Evolutionary conservation across 2,888 invertebrate species (phyloP).

Genomic region (Erebia aethiops): DNA sequence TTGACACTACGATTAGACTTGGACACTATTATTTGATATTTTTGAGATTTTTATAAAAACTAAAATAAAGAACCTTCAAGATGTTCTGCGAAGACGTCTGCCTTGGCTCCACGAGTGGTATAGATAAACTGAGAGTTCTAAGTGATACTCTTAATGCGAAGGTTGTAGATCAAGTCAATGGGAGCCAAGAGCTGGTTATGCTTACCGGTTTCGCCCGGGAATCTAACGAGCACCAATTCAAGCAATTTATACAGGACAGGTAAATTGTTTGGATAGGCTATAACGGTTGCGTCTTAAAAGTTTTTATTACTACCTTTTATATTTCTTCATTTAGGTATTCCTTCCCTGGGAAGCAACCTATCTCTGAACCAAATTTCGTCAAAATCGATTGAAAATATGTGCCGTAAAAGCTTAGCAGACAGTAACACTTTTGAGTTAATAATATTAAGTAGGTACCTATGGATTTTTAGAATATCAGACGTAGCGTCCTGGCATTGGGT

Average conservation of each 20-base stretch:
- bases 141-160: slow-evolving; percentile 60
- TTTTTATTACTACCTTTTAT: background rate
- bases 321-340: too few species aligned
- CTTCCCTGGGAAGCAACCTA: too few species aligned
- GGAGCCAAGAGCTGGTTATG: slow-evolving; percentile 67
- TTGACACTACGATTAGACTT: background rate
- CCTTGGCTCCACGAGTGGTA: slow-evolving; percentile 46
- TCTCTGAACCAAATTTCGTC: too few species aligned
- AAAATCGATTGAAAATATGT: too few species aligned
- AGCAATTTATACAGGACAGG: slow-evolving; percentile 65
- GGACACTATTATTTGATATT: too few species aligned
- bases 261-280: slow-evolving; percentile 31
- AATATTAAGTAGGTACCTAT: background rate
- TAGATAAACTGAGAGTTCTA: slow-evolving; percentile 51
- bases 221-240: slow-evolving; percentile 63
- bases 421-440: too few species aligned
- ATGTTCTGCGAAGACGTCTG: slow-evolving; percentile 57
- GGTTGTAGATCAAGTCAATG: slow-evolving; percentile 65
- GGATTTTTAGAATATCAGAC: slow-evolving; percentile 62
- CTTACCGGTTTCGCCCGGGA: slow-evolving; percentile 66
- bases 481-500: slow-evolving; percentile 76
- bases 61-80: slow-evolving; percentile 9
- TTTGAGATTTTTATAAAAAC: background rate
- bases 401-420: too few species aligned
- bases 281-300: background rate